Conservation (phyloP, 2,113 vertebrate genomes). For the Brachypodius melanocephalos region DNA sequence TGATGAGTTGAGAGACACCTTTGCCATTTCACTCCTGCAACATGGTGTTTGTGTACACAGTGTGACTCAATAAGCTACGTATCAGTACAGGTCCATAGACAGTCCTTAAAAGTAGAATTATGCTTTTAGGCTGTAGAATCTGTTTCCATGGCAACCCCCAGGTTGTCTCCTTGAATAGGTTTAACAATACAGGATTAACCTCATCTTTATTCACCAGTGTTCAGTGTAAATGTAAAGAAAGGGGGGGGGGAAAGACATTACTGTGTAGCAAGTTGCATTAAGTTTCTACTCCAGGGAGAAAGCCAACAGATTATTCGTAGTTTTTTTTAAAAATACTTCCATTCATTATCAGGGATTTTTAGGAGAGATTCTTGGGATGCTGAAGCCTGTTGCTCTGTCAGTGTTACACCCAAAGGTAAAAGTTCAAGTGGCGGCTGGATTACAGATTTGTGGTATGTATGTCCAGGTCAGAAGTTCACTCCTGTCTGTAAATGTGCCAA, state of each 20-base stretch:
- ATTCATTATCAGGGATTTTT: neutral
- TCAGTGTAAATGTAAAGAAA: neutral
- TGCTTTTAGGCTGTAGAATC: neutral
- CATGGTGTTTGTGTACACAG: neutral
- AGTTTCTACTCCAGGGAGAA: neutral
- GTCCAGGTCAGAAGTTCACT: neutral
- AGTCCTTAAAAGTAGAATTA: slow-evolving; percentile 14
- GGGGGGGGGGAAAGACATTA: neutral
- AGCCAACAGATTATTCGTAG: neutral
- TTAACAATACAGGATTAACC: slow-evolving; percentile 48
- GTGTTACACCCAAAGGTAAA: slow-evolving; percentile 1
- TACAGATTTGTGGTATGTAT: neutral
- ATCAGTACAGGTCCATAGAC: neutral
- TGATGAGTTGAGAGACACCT: neutral
- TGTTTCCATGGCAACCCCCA: slow-evolving; percentile 63
- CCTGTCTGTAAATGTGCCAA: neutral
- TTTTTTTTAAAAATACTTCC: neutral
- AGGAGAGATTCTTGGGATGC: neutral
- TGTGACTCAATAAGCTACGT: neutral
- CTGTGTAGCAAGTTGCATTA: slow-evolving; percentile 3
- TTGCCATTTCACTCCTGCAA: neutral
- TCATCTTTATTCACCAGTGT: slow-evolving; percentile 52
- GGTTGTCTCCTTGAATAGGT: slow-evolving; percentile 39
- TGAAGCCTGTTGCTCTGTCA: neutral
- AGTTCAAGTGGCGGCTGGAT: slow-evolving; percentile 26